Evolutionary conservation across 2,113 vertebrate species (phyloP), one percentile per base, ranked within the genome.

Genomic region (Delphinus delphis): DNA sequence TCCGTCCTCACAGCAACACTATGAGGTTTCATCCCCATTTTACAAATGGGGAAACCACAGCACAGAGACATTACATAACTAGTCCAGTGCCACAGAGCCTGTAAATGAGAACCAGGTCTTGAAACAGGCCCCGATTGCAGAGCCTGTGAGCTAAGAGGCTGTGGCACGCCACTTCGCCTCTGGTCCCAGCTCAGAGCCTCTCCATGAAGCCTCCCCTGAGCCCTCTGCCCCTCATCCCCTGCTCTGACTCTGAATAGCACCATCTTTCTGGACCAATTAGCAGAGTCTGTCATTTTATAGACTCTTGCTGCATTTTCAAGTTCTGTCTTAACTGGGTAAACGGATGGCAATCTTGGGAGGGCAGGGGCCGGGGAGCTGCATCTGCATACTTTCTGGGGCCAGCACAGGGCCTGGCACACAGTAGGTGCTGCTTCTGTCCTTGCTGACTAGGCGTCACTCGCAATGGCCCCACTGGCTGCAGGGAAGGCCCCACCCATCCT

Each of bases 391-490:
- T 38, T 13, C 20, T 28, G 36, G 63, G 73, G 33, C 5, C 55
- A 31, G 73, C 9, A 25, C 26, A 33, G 12, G 26, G 33, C 21
- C 65, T 1, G 33, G 55, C 17, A 3, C 76, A 26, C 21, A 31
- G 53, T 1, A 38, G 53, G 53, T 15, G 62, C 36, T 79, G 44
- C 58, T 33, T 53, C 63, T 63, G 47, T 20, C 33, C 53, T 73
- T 33, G 50, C 10, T 28, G 26, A 60, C 3, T 13, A 67, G 28
- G 44, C 26, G 18, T 41, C 41, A 31, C 55, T 67, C n/a, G 21
- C 1, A 0, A 15, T 18, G 55, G 28, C 14, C 20, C 53, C 21
- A 0, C 10, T 41, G 79, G 68, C n/a, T n/a, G 15, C 0, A 0
- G 50, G 53, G 28, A 95, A 68, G 73, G 58, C 28, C 60, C 31